Percentiles rank a stretch among this genome's conserved stretches.
These are phyloP conservation scores for Aphelocoma coerulescens DNA, from an alignment of 2,113 vertebrate species.

Conservation along the genomic window DNA sequence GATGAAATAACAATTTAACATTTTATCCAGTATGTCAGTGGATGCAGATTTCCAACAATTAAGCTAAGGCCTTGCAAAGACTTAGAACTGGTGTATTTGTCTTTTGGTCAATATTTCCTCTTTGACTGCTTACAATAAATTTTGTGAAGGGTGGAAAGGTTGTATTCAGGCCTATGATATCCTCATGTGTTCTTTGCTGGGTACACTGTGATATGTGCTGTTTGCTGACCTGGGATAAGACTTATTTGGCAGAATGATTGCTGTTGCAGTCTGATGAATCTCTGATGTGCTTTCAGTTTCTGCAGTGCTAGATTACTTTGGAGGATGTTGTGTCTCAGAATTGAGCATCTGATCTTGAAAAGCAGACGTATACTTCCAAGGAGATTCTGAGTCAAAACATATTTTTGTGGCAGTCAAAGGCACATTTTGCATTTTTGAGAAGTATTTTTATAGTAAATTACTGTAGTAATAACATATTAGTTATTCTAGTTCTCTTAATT, in stretches of 20 bases:
- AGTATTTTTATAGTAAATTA: neutral
- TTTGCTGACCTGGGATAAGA: slow-evolving; percentile 3
- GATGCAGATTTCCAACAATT: neutral
- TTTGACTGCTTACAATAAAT: neutral
- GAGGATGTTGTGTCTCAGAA: neutral
- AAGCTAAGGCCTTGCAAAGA: neutral
- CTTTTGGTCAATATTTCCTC: neutral
- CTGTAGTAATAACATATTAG: neutral
- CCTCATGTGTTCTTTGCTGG: neutral
- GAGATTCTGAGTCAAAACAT: neutral
- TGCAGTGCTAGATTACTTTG: neutral
- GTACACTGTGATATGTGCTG: neutral
- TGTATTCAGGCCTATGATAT: neutral
- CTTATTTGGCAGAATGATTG: neutral
- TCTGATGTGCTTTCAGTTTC: neutral
- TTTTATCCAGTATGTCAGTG: neutral
- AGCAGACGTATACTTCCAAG: neutral
- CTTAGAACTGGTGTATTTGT: neutral
- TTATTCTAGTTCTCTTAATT: neutral
- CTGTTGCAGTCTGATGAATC: neutral
- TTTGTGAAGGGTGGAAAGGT: neutral
- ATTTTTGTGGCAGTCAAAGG: neutral
- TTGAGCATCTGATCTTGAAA: neutral
- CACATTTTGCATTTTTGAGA: neutral
- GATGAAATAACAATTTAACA: neutral